Evolutionary conservation across 2,888 invertebrate genomes (phyloP), one percentile per base, ranked within the genome.

Genomic region (Pomacea canaliculata): DNA sequence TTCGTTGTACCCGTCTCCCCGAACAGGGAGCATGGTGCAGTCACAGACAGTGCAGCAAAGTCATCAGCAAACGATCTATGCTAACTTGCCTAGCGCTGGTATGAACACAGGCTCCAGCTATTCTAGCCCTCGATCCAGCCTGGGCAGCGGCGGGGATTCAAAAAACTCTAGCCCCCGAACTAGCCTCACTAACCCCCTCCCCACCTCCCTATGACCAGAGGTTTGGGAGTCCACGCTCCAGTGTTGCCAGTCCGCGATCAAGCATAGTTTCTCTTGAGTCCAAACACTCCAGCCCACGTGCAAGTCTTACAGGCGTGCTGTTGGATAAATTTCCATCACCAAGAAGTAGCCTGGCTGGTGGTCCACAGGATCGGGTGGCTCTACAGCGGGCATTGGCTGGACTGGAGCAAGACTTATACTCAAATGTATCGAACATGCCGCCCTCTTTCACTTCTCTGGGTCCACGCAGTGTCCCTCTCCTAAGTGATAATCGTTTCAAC

Each of bases 231-330:
- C 84, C 85, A n/a, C 81, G 87, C 60, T 86, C 86, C 69, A 87
- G 85, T 77, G 79, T 85, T 62, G 84, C 86, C 10, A 88, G 86
- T 77, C 85, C 86, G 62, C 79, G 85, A n/a, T 89, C 89, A n/a
- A 88, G 88, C 80, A 89, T 65, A 27, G 74, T 90, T 77, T 92
- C 92, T 37, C 88, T 91, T 78, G 92, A 92, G 83, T 92, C 92
- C 0, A 91, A 91, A 84, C 91, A 91, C 88, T 91, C 92, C 83
- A 91, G 92, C 82, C 92, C 92, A 49, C 80, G 88, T 71, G 85
- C 86, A n/a, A 89, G 89, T 80, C 76, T 89, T 70, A 85, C 86
- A 9, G 85, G 86, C 59, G 81, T 87, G 48, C 78, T 86, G 46
- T 85, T 84, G 83, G 85, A 85, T 76, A 84, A 83, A 78, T 86